Base-by-base conservation (phyloP, 2,888 invertebrate species). In the Perizoma flavofasciatum region DNA sequence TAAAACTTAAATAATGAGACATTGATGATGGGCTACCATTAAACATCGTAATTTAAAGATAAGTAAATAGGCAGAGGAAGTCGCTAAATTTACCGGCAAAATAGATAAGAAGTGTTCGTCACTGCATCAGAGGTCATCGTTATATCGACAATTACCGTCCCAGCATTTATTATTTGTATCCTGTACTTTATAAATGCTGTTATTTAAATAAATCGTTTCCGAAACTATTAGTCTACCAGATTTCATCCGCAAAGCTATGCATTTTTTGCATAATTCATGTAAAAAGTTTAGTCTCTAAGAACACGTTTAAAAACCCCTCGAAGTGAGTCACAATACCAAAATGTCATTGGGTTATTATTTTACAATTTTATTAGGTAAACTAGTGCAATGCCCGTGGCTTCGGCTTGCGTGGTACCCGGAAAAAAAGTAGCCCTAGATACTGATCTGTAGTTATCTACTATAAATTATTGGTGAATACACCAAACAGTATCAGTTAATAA, bases 181-280 rank as follows among this genome's bases (percentile, higher is more conserved):
- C 58, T 59, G 58, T 11, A 49, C 46, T 22, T 52, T 48, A 4
- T 41, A 32, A 37, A 39, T 45, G 9, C 49, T 32, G 39, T 22
- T 45, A 40, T 50, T 56, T 44, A 49, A 5, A 11, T 33, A 34
- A 58, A 59, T 59, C 40, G 40, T 54, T 54, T 49, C 53, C 59
- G 49, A 59, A 53, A 49, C 39, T 33, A 53, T 39, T 37, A 52
- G 34, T 53, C 11, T 45, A 11, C 50, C 37, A 40, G 48, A 44
- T 45, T 40, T 39, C 47, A 51, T 43, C 41, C 9, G n/a, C 41
- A 41, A 43, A 7, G 6, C 48, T 5, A 43, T 48, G 35, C 10
- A 39, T 45, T 47, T 11, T 44, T 44, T 44, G 5, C 22, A 5
- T 6, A 5, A 11, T 11, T 41, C 10, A 10, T 41, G 10, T 10